Evolutionary conservation across 2,113 vertebrate genomes (phyloP).

Genomic region (Picathartes gymnocephalus): DNA sequence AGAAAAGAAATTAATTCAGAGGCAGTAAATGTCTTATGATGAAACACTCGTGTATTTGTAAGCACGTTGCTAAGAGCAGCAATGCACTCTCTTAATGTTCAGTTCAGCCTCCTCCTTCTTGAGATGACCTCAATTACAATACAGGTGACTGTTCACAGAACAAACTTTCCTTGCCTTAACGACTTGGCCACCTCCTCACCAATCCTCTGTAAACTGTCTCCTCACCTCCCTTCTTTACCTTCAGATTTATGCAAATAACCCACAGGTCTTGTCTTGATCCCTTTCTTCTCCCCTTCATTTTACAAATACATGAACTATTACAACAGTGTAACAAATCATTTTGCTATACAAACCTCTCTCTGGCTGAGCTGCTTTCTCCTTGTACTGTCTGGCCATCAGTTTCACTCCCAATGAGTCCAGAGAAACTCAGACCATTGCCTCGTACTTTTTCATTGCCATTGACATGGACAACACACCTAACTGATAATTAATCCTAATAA

Average conservation of each 20-base stretch:
- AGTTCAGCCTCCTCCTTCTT: not conserved
- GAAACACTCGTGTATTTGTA: not conserved
- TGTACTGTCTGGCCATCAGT: not conserved
- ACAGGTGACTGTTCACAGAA: not conserved
- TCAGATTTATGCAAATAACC: not conserved
- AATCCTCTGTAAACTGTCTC: not conserved
- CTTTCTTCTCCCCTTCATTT: not conserved
- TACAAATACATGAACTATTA: not conserved
- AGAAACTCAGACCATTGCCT: not conserved
- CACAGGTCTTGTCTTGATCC: not conserved
- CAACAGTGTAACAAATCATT: not conserved
- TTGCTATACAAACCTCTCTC: not conserved
- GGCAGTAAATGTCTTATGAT: not conserved
- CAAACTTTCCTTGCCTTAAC: not conserved
- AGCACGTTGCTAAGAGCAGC: not conserved
- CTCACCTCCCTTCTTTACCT: not conserved
- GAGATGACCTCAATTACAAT: not conserved
- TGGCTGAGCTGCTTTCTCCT: not conserved
- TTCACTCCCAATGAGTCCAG: not conserved
- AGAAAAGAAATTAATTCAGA: not conserved
- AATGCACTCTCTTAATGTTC: fast-evolving
- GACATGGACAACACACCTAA: not conserved
- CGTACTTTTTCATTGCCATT: not conserved
- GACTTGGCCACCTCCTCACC: not conserved
- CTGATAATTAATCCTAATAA: not conserved